Base-by-base conservation (phyloP, 2,888 invertebrate genomes). In the Oligia fasciuncula region DNA sequence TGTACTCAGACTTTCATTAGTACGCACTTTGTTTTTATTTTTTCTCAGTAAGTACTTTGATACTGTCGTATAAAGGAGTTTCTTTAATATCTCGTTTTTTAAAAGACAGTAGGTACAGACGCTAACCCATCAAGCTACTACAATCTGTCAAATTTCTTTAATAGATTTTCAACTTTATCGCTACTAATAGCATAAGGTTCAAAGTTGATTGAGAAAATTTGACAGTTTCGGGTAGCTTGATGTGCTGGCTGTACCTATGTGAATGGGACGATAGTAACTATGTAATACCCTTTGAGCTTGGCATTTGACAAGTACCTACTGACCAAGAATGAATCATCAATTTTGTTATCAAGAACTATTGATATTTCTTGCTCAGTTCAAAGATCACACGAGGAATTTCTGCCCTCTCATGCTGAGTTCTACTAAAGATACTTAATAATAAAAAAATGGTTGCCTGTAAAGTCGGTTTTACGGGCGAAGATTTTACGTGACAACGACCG, bases 1-100 rank as follows among this genome's bases (percentile, higher is more conserved):
- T 82, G 81, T 73, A 85, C 79, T 88, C 83, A 82, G 88, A 85
- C 88, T 81, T 84, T 84, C 86, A 88, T 87, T 86, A 82, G 68
- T 81, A 89, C 87, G 81, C 85, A 80, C 79, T 80, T 72, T 73
- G 76, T 81, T 83, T 78, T 79, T 81, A 54, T 79, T 79, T 83
- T 40, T 83, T 76, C 63, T 73, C n/a, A 0, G 35, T 76, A n/a
- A 43, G 23, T 62, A 60, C n/a, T 70, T 70, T 70, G 70, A 57
- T 70, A 40, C 5, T n/a, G 5, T 71, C n/a, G 5, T 40, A 4
- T 54, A n/a, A 19, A 57, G 23, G 14, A 14, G 23, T 54, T 54
- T 54, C 3, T 19, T 19, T 54, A 54, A 54, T 54, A 54, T 54
- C 14, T 67, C 4, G 17, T 43, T 66, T 4, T n/a, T n/a, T 43